Base-by-base conservation (phyloP, 2,797 vertebrate genomes). In the Hafferia zeledoni region DNA sequence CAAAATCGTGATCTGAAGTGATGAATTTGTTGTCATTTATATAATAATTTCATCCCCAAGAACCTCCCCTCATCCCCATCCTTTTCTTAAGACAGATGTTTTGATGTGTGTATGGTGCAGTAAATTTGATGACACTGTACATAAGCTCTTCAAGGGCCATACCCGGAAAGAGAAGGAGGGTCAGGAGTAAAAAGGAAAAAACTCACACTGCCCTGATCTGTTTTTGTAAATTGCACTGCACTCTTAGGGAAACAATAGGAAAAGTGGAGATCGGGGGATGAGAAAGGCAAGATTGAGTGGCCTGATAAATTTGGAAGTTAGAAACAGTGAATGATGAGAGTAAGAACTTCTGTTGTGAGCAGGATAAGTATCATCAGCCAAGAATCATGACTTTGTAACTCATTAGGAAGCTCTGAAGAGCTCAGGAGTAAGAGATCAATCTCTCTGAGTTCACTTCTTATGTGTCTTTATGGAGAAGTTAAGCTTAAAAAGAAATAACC, bases 401-500 rank as follows among this genome's bases (percentile, higher is more conserved):
- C 30, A 72, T 65, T 55, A 83, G 69, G 15, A 86, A 47, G 17
- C n/a, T 31, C 49, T 4, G 3, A 80, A 77, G 59, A 90, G 31
- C 17, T 71, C 57, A 81, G 70, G 20, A 87, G 31, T 50, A 67
- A 70, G 71, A 53, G 33, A 68, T 25, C 6, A 1, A 24, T 88
- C 41, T 75, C n/a, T 92, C 44, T 41, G 43, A 75, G 15, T 84
- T 94, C 24, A 56, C 30, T 75, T 80, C 37, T 70, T 68, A 19
- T 2, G 1, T 60, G 46, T 72, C 59, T 72, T 91, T 63, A 33
- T 78, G 64, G 55, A 76, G 59, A 79, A 89, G 35, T 82, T 93
- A 87, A 89, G 25, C 43, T 93, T 83, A 65, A 53, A 86, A 84
- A 78, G 37, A 83, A 93, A 65, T 61, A 59, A 82, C 89, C 53